Evolutionary conservation across 2,888 invertebrate species (phyloP), one percentile per base, ranked within the genome.

Genomic region (Acanthosoma haemorrhoidale): DNA sequence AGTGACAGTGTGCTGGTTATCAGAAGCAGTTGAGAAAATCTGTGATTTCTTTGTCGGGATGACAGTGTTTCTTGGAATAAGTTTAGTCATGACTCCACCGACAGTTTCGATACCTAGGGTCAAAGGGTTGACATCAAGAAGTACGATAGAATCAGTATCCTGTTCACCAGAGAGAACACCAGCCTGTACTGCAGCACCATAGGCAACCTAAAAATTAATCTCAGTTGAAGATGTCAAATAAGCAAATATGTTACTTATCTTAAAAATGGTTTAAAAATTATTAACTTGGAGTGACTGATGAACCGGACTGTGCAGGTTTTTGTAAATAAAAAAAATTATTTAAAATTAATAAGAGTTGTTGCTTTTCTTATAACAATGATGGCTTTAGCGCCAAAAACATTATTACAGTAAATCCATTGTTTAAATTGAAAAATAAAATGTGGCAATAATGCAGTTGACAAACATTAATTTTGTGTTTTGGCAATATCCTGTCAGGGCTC

Each of bases 71-170:
- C 98, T 82, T 68, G 94, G 92, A 79, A 99, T 99, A 69, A 99
- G 86, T 80, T 97, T 98, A 76, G 98, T 98, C 98, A 99, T 99
- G 32, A 99, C 98, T 76, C 99, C 99, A 74, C 99, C 98, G 61
- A 98, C 97, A 43, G 99, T 99, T 83, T 99, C 99, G 79, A 99
- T 99, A 82, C 99, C 99, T 89, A 99, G 88, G 75, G 99, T 98
- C 75, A 99, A 85, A 76, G 99, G 99, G 81, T 97, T 98, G 68
- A 99, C 99, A 80, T 99, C 98, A 74, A 99, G 86, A 72, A 99
- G 85, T 0, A 98, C 95, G 76, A 98, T 91, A 69, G 96, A 96
- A 76, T 95, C 95, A 2, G 96, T 96, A 79, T 95, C 95, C 82
- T 97, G 95, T 84, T 97, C 97, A 68, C 98, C 96, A 72, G 94